Conservation (phyloP, 2,797 vertebrate genomes). For the Protosalanx chinensis region DNA sequence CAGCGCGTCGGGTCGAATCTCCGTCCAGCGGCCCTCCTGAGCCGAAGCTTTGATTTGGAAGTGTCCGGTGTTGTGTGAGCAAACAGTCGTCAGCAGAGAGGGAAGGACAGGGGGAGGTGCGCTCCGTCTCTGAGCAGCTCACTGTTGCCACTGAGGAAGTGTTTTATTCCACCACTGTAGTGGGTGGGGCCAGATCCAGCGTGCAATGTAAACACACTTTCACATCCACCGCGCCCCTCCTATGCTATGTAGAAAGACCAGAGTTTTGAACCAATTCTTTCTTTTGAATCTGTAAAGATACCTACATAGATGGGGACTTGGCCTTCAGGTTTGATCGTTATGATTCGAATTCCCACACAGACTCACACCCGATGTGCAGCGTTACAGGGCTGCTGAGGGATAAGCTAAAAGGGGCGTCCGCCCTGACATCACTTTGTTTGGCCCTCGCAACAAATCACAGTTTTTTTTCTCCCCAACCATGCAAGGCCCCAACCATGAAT, state of each 20-base stretch:
- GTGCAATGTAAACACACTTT: background rate
- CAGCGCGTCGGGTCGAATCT: background rate
- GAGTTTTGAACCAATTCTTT: background rate
- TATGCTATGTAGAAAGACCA: background rate
- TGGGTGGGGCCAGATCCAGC: background rate
- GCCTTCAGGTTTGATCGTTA: no score
- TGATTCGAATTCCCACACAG: background rate
- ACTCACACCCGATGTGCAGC: background rate
- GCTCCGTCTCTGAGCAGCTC: background rate
- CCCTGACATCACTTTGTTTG: slow-evolving; percentile 1
- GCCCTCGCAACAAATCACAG: slow-evolving; percentile 11
- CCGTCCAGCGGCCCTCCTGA: background rate
- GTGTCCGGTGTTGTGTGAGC: background rate
- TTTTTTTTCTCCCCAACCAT: slow-evolving; percentile 2
- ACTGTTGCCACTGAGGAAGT: background rate
- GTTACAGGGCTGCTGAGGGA: background rate
- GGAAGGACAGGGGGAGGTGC: background rate
- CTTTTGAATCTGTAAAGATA: background rate
- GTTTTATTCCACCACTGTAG: background rate
- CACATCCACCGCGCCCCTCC: background rate
- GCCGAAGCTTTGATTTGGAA: background rate
- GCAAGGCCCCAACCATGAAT: slow-evolving; percentile 11
- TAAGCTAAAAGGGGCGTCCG: background rate
- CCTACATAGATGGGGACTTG: background rate
- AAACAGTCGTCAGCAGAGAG: background rate